These are phyloP conservation scores for Achlya flavicornis DNA, from an alignment of 2,888 invertebrate genomes.

Conservation along the genomic window DNA sequence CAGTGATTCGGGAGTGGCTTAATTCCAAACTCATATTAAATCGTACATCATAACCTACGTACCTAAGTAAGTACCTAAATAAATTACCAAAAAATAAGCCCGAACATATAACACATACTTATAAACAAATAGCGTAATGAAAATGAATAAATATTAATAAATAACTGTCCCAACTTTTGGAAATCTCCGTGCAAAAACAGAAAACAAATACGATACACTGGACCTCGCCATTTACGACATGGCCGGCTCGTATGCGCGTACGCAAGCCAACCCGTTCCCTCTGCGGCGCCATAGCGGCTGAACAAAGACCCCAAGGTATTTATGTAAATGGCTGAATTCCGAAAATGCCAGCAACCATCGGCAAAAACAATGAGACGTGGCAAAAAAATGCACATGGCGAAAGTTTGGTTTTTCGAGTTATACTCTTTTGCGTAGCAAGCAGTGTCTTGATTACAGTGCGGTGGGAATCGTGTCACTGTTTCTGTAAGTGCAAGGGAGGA, in stretches of 20 bases:
- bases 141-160: constrained; percentile 36
- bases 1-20: no score
- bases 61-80: no score
- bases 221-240: constrained; percentile 51
- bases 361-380: constrained; percentile 69
- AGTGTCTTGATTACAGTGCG: constrained; percentile 12
- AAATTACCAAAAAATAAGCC: background rate
- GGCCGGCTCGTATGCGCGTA: constrained; percentile 41
- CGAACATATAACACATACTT: constrained; percentile 13
- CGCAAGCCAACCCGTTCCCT: constrained; percentile 45
- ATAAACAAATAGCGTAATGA: constrained; percentile 14
- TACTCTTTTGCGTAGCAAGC: constrained; percentile 49
- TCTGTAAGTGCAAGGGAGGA: background rate
- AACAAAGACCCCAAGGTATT: constrained; percentile 75
- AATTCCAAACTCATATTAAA: no score
- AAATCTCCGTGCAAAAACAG: constrained; percentile 43
- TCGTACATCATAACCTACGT: no score
- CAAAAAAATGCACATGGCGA: constrained; percentile 71
- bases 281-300: constrained; percentile 78
- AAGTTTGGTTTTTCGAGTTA: constrained; percentile 73
- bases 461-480: constrained; percentile 9
- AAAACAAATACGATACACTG: constrained; percentile 47
- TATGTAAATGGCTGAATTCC: constrained; percentile 81
- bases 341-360: constrained; percentile 69
- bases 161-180: constrained; percentile 48